Evolutionary conservation across 2,113 vertebrate species (phyloP).

Genomic region (Mobula birostris): DNA sequence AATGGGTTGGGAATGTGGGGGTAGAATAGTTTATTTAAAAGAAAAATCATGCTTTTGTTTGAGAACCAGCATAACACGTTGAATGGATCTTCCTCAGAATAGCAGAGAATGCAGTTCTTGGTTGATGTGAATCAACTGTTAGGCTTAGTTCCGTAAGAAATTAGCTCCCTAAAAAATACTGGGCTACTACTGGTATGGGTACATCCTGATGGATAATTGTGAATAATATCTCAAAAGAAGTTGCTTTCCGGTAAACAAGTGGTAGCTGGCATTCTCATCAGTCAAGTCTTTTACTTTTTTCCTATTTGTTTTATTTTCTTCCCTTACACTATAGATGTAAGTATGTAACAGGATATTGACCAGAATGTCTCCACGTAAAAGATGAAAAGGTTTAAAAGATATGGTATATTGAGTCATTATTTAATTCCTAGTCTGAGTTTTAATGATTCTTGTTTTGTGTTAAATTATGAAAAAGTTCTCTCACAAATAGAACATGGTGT

Average conservation of each 20-base stretch:
- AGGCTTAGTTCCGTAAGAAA: not conserved
- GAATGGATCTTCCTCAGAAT: not conserved
- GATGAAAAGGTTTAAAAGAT: not conserved
- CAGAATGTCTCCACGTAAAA: not conserved
- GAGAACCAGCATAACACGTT: not conserved
- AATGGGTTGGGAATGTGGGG: not conserved
- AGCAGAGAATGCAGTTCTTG: not conserved
- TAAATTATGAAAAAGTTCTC: not conserved
- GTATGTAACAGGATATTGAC: not conserved
- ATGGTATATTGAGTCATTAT: not conserved
- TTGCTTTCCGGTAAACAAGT: not conserved
- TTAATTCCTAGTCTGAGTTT: not conserved
- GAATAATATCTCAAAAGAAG: not conserved
- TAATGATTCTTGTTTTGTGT: not conserved
- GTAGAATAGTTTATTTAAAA: too few species aligned
- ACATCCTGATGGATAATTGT: too few species aligned
- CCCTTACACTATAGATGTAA: not conserved
- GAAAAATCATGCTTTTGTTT: not conserved
- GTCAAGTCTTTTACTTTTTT: not conserved
- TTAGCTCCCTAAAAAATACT: not conserved
- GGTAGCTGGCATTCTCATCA: not conserved
- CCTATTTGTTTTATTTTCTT: not conserved
- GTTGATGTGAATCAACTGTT: not conserved
- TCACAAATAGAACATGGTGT: not conserved
- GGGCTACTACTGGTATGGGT: not conserved